Conservation (phyloP, 1,140 invertebrate species). For the Sycobia sp. region DNA sequence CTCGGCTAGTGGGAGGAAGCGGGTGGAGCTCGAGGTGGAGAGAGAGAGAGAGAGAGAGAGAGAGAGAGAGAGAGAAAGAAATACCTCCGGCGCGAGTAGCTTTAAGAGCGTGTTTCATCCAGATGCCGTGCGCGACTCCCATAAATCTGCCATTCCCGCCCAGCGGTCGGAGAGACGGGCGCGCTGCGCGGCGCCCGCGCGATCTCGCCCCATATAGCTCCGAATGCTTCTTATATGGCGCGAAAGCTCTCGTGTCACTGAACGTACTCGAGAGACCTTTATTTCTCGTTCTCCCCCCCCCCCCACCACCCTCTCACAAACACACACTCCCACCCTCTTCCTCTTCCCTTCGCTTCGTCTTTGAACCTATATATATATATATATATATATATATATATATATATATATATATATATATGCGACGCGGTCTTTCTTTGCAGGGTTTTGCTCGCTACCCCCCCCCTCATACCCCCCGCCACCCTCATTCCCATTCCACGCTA, state of each 20-base stretch:
- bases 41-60: background rate
- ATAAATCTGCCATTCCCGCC: constrained; percentile 56
- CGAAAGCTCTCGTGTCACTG: constrained; percentile 47
- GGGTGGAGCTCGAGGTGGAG: too few species aligned
- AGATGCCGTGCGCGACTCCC: constrained; percentile 50
- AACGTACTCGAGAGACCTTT: constrained; percentile 11
- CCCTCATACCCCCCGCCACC: background rate
- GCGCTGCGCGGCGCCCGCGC: constrained; percentile 51
- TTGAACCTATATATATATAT: too few species aligned
- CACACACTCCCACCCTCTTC: too few species aligned
- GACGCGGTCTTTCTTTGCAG: background rate
- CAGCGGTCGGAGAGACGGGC: constrained; percentile 44
- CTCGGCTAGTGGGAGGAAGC: background rate
- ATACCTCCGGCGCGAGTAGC: constrained; percentile 15
- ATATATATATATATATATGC: too few species aligned
- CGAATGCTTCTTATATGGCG: constrained; percentile 52
- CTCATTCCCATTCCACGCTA: background rate
- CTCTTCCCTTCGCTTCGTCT: background rate
- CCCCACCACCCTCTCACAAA: background rate
- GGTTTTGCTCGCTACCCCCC: background rate
- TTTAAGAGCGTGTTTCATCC: constrained; percentile 45
- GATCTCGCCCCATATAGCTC: background rate
- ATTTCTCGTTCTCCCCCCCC: constrained; percentile 24
- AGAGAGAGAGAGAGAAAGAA: background rate
- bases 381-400: too few species aligned